Evolutionary conservation across 2,797 vertebrate species (phyloP).

Genomic region (Aotus griseimembra): DNA sequence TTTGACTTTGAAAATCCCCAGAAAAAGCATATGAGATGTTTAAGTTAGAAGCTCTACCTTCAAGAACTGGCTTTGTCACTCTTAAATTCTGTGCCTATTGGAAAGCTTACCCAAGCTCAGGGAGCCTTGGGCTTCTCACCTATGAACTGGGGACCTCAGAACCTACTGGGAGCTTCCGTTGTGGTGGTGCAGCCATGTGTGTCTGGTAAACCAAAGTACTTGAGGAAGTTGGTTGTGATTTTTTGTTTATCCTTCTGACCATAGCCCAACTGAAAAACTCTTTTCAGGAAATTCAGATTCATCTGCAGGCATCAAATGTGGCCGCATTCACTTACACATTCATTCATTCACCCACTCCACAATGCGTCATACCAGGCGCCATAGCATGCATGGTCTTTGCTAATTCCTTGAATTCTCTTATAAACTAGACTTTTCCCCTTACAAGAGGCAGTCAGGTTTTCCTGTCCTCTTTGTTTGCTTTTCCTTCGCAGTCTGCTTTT

Average conservation of each 20-base stretch:
- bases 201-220: neutral
- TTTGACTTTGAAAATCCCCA: neutral
- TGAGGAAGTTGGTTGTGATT: neutral
- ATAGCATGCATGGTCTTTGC: neutral
- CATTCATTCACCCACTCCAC: neutral
- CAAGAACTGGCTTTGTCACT: neutral
- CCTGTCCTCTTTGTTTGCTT: neutral
- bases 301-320: neutral
- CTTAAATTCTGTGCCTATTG: neutral
- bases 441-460: neutral
- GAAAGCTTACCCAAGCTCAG: neutral
- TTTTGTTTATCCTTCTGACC: neutral
- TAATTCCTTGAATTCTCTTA: neutral
- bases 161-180: accelerated
- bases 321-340: neutral
- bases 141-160: neutral
- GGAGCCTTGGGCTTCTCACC: neutral
- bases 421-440: neutral
- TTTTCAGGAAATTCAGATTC: neutral
- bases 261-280: neutral
- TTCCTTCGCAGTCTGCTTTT: conserved; percentile 30
- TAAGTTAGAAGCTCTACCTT: neutral
- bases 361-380: too few relatives aligned
- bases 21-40: neutral
- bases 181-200: accelerated